Conservation (phyloP, 2,113 vertebrate species). For the Shinisaurus crocodilurus region DNA sequence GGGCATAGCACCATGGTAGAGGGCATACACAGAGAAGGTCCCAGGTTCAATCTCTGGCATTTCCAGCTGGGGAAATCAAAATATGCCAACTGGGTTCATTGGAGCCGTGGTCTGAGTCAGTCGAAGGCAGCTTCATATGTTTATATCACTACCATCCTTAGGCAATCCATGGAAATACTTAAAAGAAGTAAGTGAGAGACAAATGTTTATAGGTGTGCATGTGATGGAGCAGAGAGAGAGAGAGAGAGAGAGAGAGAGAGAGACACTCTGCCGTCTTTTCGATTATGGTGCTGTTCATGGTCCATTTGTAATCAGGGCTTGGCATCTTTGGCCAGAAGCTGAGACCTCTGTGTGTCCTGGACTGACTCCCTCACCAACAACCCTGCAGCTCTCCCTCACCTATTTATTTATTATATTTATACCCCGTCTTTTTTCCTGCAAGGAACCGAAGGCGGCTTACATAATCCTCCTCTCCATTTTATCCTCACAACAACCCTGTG, state of each 20-base stretch:
- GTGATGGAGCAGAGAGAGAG: background rate
- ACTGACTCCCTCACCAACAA: too few relatives aligned
- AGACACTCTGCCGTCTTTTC: background rate
- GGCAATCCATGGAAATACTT: background rate
- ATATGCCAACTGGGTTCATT: background rate
- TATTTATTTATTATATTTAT: too few relatives aligned
- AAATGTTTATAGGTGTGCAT: background rate
- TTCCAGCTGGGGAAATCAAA: too few relatives aligned
- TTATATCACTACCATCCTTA: background rate
- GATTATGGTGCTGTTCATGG: too few relatives aligned
- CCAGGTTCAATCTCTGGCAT: background rate
- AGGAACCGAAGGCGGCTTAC: too few relatives aligned
- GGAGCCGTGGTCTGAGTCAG: background rate
- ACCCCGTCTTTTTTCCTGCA: too few relatives aligned
- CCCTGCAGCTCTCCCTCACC: background rate
- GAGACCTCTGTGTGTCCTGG: background rate
- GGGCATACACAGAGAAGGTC: background rate
- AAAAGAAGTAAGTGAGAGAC: background rate
- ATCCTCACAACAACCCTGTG: too few relatives aligned
- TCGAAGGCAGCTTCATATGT: background rate
- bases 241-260: too few relatives aligned
- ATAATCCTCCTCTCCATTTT: too few relatives aligned
- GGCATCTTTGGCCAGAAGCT: background rate
- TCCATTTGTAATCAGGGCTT: too few relatives aligned
- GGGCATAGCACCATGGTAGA: background rate